These are phyloP conservation scores for Phoenoteleia sp. DNA, from an alignment of 2,888 invertebrate species.

Conservation along the genomic window DNA sequence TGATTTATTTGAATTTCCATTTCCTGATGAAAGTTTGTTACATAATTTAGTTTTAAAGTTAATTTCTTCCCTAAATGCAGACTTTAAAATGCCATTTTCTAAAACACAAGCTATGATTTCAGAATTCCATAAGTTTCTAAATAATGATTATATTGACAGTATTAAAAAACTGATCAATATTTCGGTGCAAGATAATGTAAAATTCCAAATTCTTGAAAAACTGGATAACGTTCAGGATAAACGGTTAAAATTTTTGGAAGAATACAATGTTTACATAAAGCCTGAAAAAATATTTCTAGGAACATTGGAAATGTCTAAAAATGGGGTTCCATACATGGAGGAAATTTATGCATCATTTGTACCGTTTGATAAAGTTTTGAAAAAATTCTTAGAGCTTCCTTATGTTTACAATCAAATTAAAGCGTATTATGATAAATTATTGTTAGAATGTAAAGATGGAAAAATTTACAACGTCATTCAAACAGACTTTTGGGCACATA, in stretches of 20 bases:
- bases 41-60: neutral
- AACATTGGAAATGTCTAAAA: neutral
- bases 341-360: neutral
- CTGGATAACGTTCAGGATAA: neutral
- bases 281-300: conserved; percentile 11
- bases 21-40: neutral
- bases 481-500: neutral
- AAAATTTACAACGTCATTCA: neutral
- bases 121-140: neutral
- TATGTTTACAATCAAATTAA: neutral
- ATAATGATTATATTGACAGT: neutral
- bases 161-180: neutral
- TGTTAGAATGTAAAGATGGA: neutral
- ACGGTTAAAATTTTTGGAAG: conserved; percentile 3
- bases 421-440: neutral
- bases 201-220: neutral
- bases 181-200: neutral
- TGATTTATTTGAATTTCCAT: neutral
- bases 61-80: neutral
- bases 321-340: neutral
- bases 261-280: conserved; percentile 9
- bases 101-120: neutral
- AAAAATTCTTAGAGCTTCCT: neutral
- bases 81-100: neutral
- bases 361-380: conserved; percentile 1